A percentile compares a stretch with the other conserved stretches of the same genome.
Conservation (phyloP, 2,113 vertebrate species). For the Mastomys natalensis region DNA sequence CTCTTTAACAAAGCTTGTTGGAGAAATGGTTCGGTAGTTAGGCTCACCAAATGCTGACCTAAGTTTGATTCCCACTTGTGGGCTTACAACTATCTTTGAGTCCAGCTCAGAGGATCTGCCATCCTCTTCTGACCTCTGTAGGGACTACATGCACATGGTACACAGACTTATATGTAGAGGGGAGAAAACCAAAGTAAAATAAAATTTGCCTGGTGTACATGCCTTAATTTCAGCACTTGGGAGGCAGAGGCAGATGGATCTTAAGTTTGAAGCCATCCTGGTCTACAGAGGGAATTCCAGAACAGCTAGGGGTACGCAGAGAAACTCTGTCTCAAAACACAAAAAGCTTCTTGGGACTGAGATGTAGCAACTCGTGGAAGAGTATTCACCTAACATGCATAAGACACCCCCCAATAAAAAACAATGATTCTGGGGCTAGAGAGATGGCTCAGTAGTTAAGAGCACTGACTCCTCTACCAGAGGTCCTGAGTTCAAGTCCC, state of each 20-base stretch:
- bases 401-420: not conserved
- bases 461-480: no score
- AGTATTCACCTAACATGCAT: not conserved
- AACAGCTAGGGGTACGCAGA: not conserved
- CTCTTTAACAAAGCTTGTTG: not conserved
- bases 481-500: no score
- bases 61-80: not conserved
- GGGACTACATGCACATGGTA: not conserved
- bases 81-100: not conserved
- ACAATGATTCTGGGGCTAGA: not conserved
- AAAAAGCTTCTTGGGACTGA: not conserved
- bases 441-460: no score
- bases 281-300: not conserved
- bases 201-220: not conserved
- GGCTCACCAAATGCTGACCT: not conserved
- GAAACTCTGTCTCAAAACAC: not conserved
- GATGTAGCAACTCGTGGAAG: not conserved
- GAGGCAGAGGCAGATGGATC: not conserved
- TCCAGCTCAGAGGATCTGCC: not conserved
- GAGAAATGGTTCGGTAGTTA: no score
- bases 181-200: not conserved
- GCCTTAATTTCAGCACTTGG: not conserved
- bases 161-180: not conserved
- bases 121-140: not conserved
- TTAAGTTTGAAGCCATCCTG: not conserved